Evolutionary conservation across 2,888 invertebrate genomes (phyloP).

Genomic region (Thymelicus acteon): DNA sequence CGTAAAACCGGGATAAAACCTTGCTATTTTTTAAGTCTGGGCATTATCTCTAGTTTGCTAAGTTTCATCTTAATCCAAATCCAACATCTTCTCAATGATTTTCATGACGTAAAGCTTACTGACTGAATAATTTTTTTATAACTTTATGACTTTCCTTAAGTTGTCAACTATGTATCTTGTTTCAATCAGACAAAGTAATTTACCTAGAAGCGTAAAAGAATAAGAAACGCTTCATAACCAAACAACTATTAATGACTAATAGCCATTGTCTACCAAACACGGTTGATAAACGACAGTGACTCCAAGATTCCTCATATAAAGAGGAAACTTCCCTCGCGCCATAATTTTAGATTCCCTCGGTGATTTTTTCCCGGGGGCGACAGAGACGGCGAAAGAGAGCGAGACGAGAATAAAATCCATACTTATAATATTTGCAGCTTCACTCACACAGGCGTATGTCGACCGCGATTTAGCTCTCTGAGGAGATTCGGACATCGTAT

Average conservation of each 20-base stretch:
- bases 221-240: background rate
- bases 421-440: constrained; percentile 85
- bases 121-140: too few relatives aligned
- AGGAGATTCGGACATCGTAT: constrained; percentile 73
- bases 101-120: too few relatives aligned
- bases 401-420: constrained; percentile 80
- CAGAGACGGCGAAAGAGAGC: constrained; percentile 62
- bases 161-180: too few relatives aligned
- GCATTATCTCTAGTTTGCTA: too few relatives aligned
- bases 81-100: too few relatives aligned
- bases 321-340: constrained; percentile 57
- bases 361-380: constrained; percentile 74
- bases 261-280: constrained; percentile 26
- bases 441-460: constrained; percentile 64
- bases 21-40: too few relatives aligned
- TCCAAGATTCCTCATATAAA: constrained; percentile 65
- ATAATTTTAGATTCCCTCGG: constrained; percentile 79
- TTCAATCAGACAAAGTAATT: background rate
- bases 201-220: background rate
- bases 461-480: constrained; percentile 74
- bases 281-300: constrained; percentile 59
- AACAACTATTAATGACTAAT: constrained; percentile 26
- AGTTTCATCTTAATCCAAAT: too few relatives aligned
- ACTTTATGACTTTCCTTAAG: too few relatives aligned
- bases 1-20: too few relatives aligned